Percentiles rank a stretch among this genome's conserved stretches.
Evolutionary conservation across 1,140 invertebrate species (phyloP).

Genomic region (Apocrypta bakeri): DNA sequence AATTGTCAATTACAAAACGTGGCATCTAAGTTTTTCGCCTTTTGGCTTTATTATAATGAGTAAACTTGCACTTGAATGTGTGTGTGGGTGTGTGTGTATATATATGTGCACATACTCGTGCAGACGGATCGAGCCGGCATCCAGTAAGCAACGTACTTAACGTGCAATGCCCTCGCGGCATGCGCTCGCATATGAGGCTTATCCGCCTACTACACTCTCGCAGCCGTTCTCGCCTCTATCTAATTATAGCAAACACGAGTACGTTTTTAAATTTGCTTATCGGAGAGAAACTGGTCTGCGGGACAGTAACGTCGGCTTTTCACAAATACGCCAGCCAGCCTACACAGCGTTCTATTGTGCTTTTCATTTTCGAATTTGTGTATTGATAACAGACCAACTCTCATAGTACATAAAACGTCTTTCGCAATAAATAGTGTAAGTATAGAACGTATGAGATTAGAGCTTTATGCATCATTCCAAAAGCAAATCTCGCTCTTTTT

Average conservation of each 20-base stretch:
- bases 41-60: no score
- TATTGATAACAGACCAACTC: no score
- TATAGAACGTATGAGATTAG: no score
- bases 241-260: conserved; percentile 14
- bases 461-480: no score
- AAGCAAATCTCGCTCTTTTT: no score
- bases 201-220: background rate
- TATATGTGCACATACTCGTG: background rate
- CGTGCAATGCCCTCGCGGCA: conserved; percentile 1
- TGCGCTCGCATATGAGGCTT: background rate
- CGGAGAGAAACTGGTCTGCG: background rate
- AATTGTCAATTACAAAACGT: no score
- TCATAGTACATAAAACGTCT: no score
- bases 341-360: background rate
- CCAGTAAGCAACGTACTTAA: background rate
- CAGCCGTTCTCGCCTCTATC: background rate
- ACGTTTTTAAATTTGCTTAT: conserved; percentile 8
- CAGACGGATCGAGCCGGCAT: background rate
- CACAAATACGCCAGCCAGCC: background rate
- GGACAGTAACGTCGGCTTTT: background rate
- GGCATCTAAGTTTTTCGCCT: no score
- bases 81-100: background rate
- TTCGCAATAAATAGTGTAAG: no score
- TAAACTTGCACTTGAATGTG: no score
- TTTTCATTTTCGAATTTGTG: no score